Evolutionary conservation across 92 coral and sea anemone genomes (phyloP), one percentile per base, ranked within the genome.

Genomic region (Pocillopora meandrina): DNA sequence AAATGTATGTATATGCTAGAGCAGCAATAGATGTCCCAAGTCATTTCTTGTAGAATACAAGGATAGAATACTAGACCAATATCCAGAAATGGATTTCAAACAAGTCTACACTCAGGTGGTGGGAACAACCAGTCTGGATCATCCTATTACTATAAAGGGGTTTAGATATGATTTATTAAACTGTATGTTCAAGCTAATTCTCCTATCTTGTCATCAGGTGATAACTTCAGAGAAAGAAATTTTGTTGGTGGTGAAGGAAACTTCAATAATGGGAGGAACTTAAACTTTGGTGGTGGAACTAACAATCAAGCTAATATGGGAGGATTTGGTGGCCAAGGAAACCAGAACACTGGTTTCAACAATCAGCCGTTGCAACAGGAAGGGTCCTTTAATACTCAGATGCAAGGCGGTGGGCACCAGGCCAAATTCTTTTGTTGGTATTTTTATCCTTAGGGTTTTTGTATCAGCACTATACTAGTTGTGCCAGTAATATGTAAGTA

Each of bases 291-390:
- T 8, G 79, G 88, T 34, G 49, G 49, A 90, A 76, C 83, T 79
- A 87, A 89, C 18, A 92, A 92, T 72, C 93, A 90, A 71, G 77
- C 75, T 10, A 85, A 91, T 61, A 89, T 89, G 80, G 92, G 94
- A 10, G 90, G 90, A 78, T 90, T 77, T 85, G 92, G 92, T 49
- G 85, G 84, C 83, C 95, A 91, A 76, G 89, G 87, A 26, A 89
- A 84, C 76, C 93, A 90, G 60, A 80, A 83, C 34, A 86, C 65
- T 56, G 79, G 79, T 9, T 60, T 76, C 83, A 65, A 65, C 71
- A 85, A 61, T 73, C 66, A 76, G 21, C 81, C 60, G 59, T 69
- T 61, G 82, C 82, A 82, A n/a, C 84, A 86, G 31, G 62, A 85
- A 75, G 87, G 90, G 6, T 72, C 71, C 88, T 89, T 85, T 57